Base-by-base conservation (phyloP, 2,797 vertebrate species). In the Thalassophryne amazonica region DNA sequence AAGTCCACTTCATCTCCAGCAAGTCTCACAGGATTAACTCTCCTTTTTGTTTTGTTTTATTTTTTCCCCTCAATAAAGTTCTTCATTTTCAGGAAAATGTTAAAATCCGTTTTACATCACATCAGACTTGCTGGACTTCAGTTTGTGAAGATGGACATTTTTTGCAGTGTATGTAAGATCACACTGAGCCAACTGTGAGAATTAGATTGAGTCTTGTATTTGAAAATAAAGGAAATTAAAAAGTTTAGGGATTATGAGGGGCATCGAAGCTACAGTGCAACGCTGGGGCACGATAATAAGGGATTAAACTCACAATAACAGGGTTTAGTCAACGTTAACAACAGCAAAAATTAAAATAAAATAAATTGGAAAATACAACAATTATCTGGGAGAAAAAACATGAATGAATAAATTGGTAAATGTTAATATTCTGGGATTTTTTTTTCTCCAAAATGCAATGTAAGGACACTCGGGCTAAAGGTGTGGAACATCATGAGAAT, bases 1-100 rank as follows among this genome's bases (percentile, higher is more conserved):
- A 84, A 84, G 63, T 78, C 73, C 76, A 84, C 51, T 74, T 52
- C 19, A 32, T 46, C 34, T 64, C 49, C 29, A 57, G 67, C 56
- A 69, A 62, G 64, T 61, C 36, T n/a, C n/a, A n/a, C n/a, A n/a
- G n/a, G n/a, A n/a, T n/a, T n/a, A n/a, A n/a, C n/a, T n/a, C n/a
- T n/a, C n/a, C n/a, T n/a, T n/a, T n/a, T n/a, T n/a, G n/a, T n/a
- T n/a, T n/a, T n/a, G n/a, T n/a, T n/a, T 7, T 2, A 1, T 24
- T 65, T 15, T 23, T 11, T 14, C 35, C 3, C 13, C 11, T 43
- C 20, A 42, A 32, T 16, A 2, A 14, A 28, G n/a, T 25, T 32
- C 39, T 51, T 45, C 11, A 53, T 59, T 54, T 70, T 41, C 1
- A 59, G 23, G 7, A 8, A 12, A 27, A 2, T 8, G n/a, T n/a